phyloP scores from a whole-genome alignment of 2,797 vertebrate genomes.

The Acrocephalus scirpaceus region DNA sequence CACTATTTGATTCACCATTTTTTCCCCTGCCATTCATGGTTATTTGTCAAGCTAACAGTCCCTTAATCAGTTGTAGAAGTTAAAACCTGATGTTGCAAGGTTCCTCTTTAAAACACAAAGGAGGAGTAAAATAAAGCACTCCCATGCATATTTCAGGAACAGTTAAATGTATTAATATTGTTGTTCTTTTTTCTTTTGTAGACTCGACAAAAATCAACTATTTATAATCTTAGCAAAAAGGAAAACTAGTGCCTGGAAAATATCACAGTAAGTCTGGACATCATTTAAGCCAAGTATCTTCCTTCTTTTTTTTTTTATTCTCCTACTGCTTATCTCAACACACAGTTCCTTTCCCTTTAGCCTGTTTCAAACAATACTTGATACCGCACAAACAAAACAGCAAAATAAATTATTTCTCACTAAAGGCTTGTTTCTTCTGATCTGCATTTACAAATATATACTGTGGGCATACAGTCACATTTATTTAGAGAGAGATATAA shows the following conservation, averaged over 20 bases:
- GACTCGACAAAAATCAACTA: constrained; percentile 23
- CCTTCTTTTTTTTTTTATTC: not conserved
- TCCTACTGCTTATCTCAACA: constrained; percentile 67
- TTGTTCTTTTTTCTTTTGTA: not conserved
- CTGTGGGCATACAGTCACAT: accelerated
- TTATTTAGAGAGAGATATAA: not conserved
- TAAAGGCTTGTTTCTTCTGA: constrained; percentile 31
- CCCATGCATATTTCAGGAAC: not conserved
- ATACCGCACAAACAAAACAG: constrained; percentile 65
- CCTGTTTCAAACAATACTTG: constrained; percentile 69
- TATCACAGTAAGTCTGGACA: constrained; percentile 30
- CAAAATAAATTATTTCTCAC: constrained; percentile 63
- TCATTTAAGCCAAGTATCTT: constrained; percentile 33
- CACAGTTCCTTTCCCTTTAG: constrained; percentile 68
- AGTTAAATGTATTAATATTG: not conserved
- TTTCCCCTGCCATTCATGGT: not conserved
- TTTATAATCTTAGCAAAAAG: constrained; percentile 19
- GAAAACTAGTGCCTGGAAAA: constrained; percentile 54
- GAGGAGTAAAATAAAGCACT: not conserved
- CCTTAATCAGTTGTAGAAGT: not conserved
- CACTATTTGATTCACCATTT: not conserved
- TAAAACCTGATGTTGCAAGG: not conserved
- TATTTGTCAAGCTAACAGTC: not conserved
- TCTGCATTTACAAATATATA: not conserved
- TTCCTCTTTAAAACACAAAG: not conserved